Base-by-base conservation (phyloP, 2,113 vertebrate species). In the Crotalus tigris region DNA sequence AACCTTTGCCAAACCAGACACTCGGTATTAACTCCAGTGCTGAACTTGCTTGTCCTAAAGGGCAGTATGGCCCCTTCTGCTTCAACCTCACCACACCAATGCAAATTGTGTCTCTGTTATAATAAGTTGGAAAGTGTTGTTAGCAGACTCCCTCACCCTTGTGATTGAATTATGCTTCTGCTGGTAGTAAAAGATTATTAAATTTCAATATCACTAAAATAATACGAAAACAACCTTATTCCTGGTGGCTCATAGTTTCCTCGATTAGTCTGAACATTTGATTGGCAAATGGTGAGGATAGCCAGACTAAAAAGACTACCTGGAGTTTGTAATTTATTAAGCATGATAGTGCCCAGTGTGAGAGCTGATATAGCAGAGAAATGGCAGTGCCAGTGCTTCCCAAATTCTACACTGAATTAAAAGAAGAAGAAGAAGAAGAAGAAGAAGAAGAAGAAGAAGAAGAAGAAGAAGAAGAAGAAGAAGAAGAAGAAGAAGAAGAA, bases 371-470 rank as follows among this genome's bases (percentile, higher is more conserved):
- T 93, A 91, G 92, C 96, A 94, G 97, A 94, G 94, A 97, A 95
- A 95, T 96, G 96, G 95, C 92, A 98, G 95, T 98, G 97, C 96
- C 98, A 97, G 90, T 96, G 95, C 94, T 96, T 91, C 95, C 95
- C 94, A 0, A 95, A 95, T 97, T 97, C 97, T 96, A 96, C 97
- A 97, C 96, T 96, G 97, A 98, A 98, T 98, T 97, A 97, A 96
- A 97, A 97, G 19, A 89, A 33, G 5, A 2, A 26, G 46, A 97
- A 96, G 13, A 15, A 11, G 53, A 97, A 88, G 87, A 4, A 54
- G 53, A 2, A 26, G 46, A 97, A 96, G 97, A 97, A 97, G 19
- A 89, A 55, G 5, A 23, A 58, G 54, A 15, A 15, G 12, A 6
- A 49, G 46, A 15, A 54, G 54, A 55, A 15, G 13, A 15, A 55